phyloP scores from a whole-genome alignment of 2,797 vertebrate species.

The Otus scops region DNA sequence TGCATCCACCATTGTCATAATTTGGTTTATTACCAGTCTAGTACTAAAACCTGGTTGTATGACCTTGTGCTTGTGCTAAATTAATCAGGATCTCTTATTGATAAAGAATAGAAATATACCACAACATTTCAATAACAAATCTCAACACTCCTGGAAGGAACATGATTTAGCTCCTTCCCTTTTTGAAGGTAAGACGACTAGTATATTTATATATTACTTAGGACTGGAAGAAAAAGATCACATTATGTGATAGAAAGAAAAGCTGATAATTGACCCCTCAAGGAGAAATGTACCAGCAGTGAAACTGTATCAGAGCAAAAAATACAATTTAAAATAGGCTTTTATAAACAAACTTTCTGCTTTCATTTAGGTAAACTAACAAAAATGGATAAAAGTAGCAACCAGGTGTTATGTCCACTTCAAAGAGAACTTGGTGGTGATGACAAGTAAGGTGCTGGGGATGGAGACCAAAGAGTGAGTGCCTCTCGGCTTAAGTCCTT shows the following conservation, averaged over 20 bases:
- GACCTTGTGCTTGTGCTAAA: not conserved
- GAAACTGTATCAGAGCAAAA: not conserved
- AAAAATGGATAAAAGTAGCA: not conserved
- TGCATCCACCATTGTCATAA: not conserved
- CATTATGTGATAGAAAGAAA: not conserved
- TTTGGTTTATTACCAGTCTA: not conserved
- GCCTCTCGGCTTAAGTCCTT: not conserved
- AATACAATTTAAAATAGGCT: not conserved
- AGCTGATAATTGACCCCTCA: not conserved
- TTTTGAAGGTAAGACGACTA: not conserved
- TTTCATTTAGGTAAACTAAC: not conserved
- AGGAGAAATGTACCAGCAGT: not conserved
- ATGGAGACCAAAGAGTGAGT: not conserved
- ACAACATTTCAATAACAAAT: not conserved
- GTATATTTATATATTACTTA: not conserved
- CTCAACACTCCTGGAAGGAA: not conserved
- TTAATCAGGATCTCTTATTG: not conserved
- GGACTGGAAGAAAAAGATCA: not conserved
- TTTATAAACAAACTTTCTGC: not conserved
- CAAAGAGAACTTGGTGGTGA: not conserved
- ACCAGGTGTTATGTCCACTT: not conserved
- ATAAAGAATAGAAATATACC: not conserved
- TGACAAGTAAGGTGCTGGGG: not conserved
- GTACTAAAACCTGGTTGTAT: not conserved
- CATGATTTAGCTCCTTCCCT: not conserved